These are phyloP conservation scores for Pongo pygmaeus DNA, from an alignment of 2,113 vertebrate species.

Conservation along the genomic window DNA sequence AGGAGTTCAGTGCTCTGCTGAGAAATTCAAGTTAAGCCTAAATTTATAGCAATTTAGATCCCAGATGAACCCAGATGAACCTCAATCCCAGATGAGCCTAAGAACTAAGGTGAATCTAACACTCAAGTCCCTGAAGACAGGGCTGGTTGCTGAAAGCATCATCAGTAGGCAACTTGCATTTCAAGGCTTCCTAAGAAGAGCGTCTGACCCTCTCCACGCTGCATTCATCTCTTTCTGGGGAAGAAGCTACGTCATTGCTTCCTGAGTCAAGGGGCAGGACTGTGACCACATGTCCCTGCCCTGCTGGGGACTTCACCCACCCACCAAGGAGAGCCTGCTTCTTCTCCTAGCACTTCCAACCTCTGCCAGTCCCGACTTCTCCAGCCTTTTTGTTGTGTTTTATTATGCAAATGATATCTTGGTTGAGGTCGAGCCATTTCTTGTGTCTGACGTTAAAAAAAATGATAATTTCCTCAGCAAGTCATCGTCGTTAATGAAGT, in stretches of 20 bases:
- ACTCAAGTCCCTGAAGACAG: background rate
- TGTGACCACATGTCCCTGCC: background rate
- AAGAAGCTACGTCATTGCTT: background rate
- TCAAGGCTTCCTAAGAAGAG: background rate
- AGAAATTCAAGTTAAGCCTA: constrained; percentile 72
- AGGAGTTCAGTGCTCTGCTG: constrained; percentile 71
- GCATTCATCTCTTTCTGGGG: background rate
- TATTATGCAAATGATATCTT: constrained; percentile 83
- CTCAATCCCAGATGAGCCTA: constrained; percentile 54
- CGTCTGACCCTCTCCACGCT: background rate
- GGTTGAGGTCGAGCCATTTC: constrained; percentile 76
- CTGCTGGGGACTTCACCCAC: background rate
- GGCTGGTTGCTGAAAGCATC: background rate
- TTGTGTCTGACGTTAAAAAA: constrained; percentile 78
- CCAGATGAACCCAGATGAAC: constrained; percentile 45
- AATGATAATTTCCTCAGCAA: constrained; percentile 91
- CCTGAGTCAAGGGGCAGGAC: background rate
- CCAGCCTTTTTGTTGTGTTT: constrained; percentile 67
- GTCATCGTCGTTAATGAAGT: constrained; percentile 94
- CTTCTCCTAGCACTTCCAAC: constrained; percentile 5
- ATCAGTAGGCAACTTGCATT: background rate
- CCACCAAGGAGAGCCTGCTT: background rate
- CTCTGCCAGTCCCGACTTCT: background rate
- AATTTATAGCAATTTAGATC: constrained; percentile 70
- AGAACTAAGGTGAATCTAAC: constrained; percentile 50